Percentiles rank a stretch among this genome's conserved stretches.
These are phyloP conservation scores for Solenopsis invicta DNA, from an alignment of 1,140 invertebrate genomes.

Conservation along the genomic window DNA sequence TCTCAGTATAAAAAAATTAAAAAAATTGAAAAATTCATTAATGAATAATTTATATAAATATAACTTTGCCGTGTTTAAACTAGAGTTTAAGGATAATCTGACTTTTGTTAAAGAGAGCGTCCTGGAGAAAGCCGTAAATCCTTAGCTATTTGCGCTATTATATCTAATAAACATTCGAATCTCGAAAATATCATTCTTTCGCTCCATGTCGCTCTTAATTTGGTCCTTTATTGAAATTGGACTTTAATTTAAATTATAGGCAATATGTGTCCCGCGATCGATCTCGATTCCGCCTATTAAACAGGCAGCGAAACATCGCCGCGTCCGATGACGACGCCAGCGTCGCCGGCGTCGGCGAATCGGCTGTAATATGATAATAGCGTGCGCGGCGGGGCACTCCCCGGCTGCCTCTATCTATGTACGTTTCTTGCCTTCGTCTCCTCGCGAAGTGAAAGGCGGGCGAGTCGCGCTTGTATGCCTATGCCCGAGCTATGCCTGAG, in stretches of 20 bases:
- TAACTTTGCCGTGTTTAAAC: neutral
- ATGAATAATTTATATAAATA: neutral
- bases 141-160: neutral
- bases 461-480: slow-evolving; percentile 82
- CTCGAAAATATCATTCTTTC: neutral
- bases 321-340: slow-evolving; percentile 63
- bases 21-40: neutral
- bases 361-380: slow-evolving; percentile 85
- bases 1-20: too few relatives aligned
- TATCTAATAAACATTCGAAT: neutral
- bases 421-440: slow-evolving; percentile 81
- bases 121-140: neutral
- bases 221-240: neutral
- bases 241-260: neutral
- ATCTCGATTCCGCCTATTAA: neutral
- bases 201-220: neutral
- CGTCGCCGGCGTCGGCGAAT: slow-evolving; percentile 82
- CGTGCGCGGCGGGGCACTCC: slow-evolving; percentile 79
- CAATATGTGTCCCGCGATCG: neutral
- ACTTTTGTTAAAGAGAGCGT: too few relatives aligned
- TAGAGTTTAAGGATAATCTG: neutral
- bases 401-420: slow-evolving; percentile 76
- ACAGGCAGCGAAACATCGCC: slow-evolving; percentile 17
- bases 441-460: slow-evolving; percentile 85
- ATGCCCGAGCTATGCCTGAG: slow-evolving; percentile 74